These are phyloP conservation scores for Xenopus laevis DNA, from an alignment of 2,113 vertebrate genomes.

Conservation along the genomic window DNA sequence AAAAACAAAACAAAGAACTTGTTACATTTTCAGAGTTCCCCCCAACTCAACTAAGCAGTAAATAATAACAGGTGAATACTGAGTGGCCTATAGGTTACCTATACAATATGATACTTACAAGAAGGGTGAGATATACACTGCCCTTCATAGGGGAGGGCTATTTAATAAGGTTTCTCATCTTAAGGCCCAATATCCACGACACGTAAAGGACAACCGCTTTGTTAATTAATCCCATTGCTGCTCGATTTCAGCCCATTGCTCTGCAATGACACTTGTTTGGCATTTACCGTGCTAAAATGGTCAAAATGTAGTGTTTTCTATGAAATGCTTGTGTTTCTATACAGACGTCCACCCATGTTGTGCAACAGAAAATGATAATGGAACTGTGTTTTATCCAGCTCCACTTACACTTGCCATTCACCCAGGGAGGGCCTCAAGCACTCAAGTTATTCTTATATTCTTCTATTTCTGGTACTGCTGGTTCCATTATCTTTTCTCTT, in stretches of 20 bases:
- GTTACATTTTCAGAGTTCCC: background rate
- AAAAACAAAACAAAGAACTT: background rate
- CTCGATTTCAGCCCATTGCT: background rate
- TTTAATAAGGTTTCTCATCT: background rate
- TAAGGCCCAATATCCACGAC: background rate
- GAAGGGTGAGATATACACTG: background rate
- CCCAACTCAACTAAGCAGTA: slow-evolving; percentile 2
- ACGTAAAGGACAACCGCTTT: background rate
- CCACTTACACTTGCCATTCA: too few relatives aligned
- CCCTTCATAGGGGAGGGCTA: background rate
- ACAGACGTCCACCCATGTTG: background rate
- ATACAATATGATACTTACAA: slow-evolving; percentile 7
- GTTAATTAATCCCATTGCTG: background rate
- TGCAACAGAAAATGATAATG: too few relatives aligned
- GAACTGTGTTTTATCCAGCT: too few relatives aligned
- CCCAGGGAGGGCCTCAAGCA: too few relatives aligned
- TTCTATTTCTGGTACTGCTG: too few relatives aligned
- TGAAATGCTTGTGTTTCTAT: background rate
- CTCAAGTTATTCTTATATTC: too few relatives aligned
- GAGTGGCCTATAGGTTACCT: slow-evolving; percentile 10
- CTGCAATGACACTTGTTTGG: background rate
- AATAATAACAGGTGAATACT: slow-evolving; percentile 11
- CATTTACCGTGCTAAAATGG: background rate
- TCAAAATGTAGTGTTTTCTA: background rate
- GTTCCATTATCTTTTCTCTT: too few relatives aligned